Conservation (phyloP, 1,140 invertebrate species). For the Catajapyx aquilonaris region DNA sequence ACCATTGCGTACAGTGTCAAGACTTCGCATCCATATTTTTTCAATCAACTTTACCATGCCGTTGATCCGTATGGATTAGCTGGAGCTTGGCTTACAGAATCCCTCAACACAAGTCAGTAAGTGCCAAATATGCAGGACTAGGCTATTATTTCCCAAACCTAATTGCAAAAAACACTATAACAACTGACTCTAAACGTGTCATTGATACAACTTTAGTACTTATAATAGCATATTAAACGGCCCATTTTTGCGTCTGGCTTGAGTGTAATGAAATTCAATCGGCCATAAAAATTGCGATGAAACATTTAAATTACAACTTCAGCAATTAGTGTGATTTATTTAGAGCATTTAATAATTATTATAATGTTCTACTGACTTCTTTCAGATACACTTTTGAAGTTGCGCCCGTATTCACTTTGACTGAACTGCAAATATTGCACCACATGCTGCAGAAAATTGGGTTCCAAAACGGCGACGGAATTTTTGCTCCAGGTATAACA, state of each 20-base stretch:
- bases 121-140: conserved; percentile 8
- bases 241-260: conserved; percentile 8
- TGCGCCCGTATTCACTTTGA: conserved; percentile 46
- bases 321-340: conserved; percentile 4
- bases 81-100: conserved; percentile 49
- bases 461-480: conserved; percentile 42
- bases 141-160: too few species aligned
- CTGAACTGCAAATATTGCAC: conserved; percentile 38
- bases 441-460: conserved; percentile 41
- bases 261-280: not conserved
- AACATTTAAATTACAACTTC: conserved; percentile 5
- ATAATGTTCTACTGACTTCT: conserved; percentile 6
- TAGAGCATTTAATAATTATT: not conserved
- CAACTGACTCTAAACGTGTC: conserved; percentile 1
- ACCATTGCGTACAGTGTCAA: conserved; percentile 46
- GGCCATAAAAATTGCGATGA: not conserved
- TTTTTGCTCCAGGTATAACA: conserved; percentile 33
- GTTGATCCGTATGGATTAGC: conserved; percentile 46
- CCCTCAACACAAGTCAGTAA: conserved; percentile 58
- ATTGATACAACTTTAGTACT: conserved; percentile 8
- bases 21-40: conserved; percentile 44
- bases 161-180: conserved; percentile 1
- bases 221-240: conserved; percentile 4
- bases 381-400: conserved; percentile 55
- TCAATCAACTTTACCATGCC: conserved; percentile 56